Conservation (phyloP, 2,797 vertebrate species). For the Lacerta bilineata region DNA sequence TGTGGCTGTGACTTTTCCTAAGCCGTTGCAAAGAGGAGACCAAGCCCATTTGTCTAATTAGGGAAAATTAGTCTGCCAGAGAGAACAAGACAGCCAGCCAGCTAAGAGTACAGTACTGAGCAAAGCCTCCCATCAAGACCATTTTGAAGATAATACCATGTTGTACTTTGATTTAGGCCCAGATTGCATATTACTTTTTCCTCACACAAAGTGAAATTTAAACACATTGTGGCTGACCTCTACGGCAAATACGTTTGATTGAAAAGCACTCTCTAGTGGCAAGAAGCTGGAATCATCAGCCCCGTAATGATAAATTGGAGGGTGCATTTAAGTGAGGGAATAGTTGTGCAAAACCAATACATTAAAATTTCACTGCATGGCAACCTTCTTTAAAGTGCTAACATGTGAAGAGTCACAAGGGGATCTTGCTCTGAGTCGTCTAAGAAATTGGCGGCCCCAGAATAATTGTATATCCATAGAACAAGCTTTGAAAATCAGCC, state of each 20-base stretch:
- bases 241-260: not conserved
- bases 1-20: not conserved
- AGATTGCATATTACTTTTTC: not conserved
- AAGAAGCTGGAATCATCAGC: conserved; percentile 11
- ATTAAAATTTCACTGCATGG: not conserved
- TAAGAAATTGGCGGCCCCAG: not conserved
- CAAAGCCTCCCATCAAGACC: not conserved
- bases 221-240: not conserved
- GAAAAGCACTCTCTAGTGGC: not conserved
- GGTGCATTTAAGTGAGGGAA: not conserved
- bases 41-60: not conserved
- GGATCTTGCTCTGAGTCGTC: not conserved
- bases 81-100: not conserved
- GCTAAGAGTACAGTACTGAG: not conserved
- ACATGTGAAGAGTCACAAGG: not conserved
- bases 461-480: not conserved
- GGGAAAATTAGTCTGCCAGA: not conserved
- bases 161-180: not conserved
- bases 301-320: not conserved
- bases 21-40: not conserved
- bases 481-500: not conserved
- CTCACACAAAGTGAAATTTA: not conserved
- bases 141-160: not conserved
- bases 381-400: not conserved
- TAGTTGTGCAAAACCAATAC: not conserved